phyloP scores from a whole-genome alignment of 2,888 invertebrate species.

The Ormyrus pomaceus region DNA sequence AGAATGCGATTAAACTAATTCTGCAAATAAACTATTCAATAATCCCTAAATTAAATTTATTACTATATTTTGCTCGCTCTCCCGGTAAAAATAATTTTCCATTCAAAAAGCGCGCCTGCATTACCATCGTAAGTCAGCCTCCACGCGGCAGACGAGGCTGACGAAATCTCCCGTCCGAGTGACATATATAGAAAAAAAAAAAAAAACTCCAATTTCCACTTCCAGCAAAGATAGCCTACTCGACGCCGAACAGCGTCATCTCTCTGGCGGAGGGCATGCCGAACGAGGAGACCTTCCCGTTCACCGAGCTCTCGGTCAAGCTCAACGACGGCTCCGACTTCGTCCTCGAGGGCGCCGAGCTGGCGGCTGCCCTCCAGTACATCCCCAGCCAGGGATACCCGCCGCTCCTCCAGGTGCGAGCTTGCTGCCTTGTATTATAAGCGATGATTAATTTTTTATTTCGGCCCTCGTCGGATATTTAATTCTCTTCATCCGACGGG shows the following conservation, averaged over 20 bases:
- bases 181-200: too few species aligned
- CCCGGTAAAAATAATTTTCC: too few species aligned
- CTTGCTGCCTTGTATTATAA: background rate
- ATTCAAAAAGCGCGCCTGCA: background rate
- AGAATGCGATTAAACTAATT: too few species aligned
- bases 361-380: constrained; percentile 85
- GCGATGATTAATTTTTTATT: too few species aligned
- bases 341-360: constrained; percentile 78
- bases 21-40: background rate
- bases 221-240: constrained; percentile 77
- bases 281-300: constrained; percentile 84
- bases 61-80: too few species aligned
- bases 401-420: constrained; percentile 67
- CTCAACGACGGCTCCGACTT: constrained; percentile 78
- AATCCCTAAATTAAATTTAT: background rate
- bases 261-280: constrained; percentile 86
- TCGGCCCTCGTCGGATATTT: too few species aligned
- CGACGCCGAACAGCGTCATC: constrained; percentile 77
- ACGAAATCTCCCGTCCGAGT: too few species aligned
- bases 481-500: too few species aligned
- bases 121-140: background rate
- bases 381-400: constrained; percentile 84
- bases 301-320: constrained; percentile 79
- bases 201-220: too few species aligned
- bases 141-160: too few species aligned